Percentiles rank a stretch among this genome's conserved stretches.
These are phyloP conservation scores for Amphipoea lucens DNA, from an alignment of 2,888 invertebrate species.

Conservation along the genomic window DNA sequence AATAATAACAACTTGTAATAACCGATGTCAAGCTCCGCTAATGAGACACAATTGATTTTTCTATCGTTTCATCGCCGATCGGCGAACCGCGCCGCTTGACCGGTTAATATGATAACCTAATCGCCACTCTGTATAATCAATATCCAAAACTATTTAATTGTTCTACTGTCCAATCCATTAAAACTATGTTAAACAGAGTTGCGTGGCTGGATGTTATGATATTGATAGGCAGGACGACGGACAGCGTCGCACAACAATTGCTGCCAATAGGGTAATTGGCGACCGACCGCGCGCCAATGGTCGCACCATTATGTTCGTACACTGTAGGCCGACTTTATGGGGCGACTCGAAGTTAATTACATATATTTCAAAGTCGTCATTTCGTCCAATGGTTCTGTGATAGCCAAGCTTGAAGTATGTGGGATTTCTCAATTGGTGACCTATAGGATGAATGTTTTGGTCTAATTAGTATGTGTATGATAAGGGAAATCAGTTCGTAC, in stretches of 20 bases:
- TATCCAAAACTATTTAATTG: neutral
- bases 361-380: neutral
- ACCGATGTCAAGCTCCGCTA: no score
- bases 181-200: conserved; percentile 14
- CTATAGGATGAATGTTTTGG: neutral
- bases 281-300: conserved; percentile 88
- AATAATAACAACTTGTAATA: no score
- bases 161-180: conserved; percentile 3
- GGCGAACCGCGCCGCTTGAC: no score
- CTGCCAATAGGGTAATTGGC: conserved; percentile 88
- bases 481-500: neutral
- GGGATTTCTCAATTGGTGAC: neutral
- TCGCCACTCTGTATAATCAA: no score
- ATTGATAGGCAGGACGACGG: conserved; percentile 76
- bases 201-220: conserved; percentile 59
- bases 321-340: conserved; percentile 66
- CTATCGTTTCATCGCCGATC: no score
- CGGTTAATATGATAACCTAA: no score
- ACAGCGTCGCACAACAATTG: conserved; percentile 90
- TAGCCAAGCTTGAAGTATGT: neutral
- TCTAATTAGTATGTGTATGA: neutral
- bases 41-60: no score
- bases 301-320: conserved; percentile 85
- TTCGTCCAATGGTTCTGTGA: neutral
- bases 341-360: neutral